Evolutionary conservation across 2,888 invertebrate genomes (phyloP).

Genomic region (Thymelicus sylvestris): DNA sequence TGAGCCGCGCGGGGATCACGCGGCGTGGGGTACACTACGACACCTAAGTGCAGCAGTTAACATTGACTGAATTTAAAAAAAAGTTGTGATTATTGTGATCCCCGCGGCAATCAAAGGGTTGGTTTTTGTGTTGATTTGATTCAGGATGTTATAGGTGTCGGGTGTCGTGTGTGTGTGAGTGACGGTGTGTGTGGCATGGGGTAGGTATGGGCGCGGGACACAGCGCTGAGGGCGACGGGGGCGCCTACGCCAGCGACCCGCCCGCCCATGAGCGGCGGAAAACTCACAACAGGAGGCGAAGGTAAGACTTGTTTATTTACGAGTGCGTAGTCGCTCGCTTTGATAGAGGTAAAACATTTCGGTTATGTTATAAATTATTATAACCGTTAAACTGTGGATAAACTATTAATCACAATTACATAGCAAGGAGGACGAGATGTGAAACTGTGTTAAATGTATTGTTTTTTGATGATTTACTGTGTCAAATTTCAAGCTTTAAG

Average conservation of each 20-base stretch:
- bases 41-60: constrained; percentile 46
- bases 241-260: constrained; percentile 80
- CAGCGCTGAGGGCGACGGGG: constrained; percentile 79
- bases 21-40: constrained; percentile 58
- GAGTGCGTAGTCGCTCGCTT: too few species aligned
- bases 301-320: constrained; percentile 55
- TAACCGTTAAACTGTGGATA: too few species aligned
- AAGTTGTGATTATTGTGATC: background rate
- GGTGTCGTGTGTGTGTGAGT: constrained; percentile 67
- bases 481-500: too few species aligned
- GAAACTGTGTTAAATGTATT: too few species aligned
- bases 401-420: too few species aligned
- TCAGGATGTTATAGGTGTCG: constrained; percentile 60
- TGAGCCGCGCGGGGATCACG: constrained; percentile 71
- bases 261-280: constrained; percentile 74
- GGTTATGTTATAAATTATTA: too few species aligned
- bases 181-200: constrained; percentile 79
- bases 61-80: constrained; percentile 11
- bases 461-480: too few species aligned
- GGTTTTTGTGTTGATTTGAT: constrained; percentile 19
- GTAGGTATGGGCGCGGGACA: constrained; percentile 81
- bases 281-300: constrained; percentile 72
- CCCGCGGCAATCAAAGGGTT: background rate
- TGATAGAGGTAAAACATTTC: too few species aligned
- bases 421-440: too few species aligned